phyloP scores from a whole-genome alignment of 2,113 vertebrate genomes.

The Leucosticte australis region DNA sequence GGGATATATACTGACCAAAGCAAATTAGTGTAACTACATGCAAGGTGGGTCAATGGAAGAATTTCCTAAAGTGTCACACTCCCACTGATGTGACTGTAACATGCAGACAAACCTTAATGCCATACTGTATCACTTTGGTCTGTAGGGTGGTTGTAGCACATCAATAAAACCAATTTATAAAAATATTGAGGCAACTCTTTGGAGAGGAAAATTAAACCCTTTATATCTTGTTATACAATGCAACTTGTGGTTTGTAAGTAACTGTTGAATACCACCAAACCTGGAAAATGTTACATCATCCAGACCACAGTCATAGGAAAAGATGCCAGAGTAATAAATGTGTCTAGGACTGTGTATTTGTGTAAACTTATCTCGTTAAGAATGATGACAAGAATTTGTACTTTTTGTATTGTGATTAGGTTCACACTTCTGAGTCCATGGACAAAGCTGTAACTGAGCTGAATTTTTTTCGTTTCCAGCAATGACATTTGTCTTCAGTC shows the following conservation, averaged over 20 bases:
- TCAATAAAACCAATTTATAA: neutral
- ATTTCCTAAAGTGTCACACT: neutral
- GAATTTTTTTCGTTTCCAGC: neutral
- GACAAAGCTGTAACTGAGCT: neutral
- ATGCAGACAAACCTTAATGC: neutral
- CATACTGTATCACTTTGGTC: neutral
- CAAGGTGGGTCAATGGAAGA: neutral
- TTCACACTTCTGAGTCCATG: neutral
- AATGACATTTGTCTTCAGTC: neutral
- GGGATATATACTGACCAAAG: neutral
- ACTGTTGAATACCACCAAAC: neutral
- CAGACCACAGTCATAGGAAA: neutral
- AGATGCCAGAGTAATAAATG: neutral
- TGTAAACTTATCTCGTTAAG: neutral
- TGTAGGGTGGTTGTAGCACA: neutral
- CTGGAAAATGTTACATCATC: neutral
- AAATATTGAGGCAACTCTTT: neutral
- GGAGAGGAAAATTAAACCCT: neutral
- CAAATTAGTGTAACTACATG: neutral
- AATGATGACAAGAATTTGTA: neutral
- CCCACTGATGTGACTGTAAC: neutral
- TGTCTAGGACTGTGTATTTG: neutral
- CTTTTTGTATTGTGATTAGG: neutral
- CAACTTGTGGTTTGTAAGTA: neutral
- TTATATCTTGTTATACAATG: neutral